Base-by-base conservation (phyloP, 2,797 vertebrate genomes). In the Pygocentrus nattereri region DNA sequence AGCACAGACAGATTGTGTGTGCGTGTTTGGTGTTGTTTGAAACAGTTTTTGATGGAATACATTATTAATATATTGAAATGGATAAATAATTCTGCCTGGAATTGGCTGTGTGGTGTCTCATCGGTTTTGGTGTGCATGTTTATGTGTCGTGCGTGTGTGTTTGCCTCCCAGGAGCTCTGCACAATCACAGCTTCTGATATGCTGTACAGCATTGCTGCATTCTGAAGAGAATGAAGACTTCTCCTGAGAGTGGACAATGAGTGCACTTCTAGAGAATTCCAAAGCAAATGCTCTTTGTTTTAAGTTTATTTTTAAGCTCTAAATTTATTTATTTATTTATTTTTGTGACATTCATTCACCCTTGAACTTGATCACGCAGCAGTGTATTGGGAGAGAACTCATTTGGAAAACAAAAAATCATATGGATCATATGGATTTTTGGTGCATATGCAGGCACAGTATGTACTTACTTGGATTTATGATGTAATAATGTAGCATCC, bases 41-140 rank as follows among this genome's bases (percentile, higher is more conserved):
- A 92, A 89, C 78, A 75, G 72, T 76, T 90, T 89, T 87, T 89
- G 80, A 90, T 89, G 85, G 72, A 85, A 91, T 87, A 84, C 75
- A 88, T 90, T 91, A 90, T 93, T 91, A 90, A 89, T 92, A 85
- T 90, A 80, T 84, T 76, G 73, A 89, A 91, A 89, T 88, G 68
- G 84, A 88, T 87, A 80, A 89, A 93, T 90, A 90, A 89, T 83
- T 89, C 86, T 83, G 86, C 68, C 86, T 80, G 86, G 80, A 85
- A 86, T 88, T 87, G 87, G 78, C 79, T 88, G 84, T 78, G 75
- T 80, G 80, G 61, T 59, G 80, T 80, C 82, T 92, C 85, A 88
- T 87, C 87, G 81, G 77, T 87, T 90, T 84, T 78, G 70, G 54
- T 10, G 58, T 18, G 34, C 5, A 11, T 86, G 82, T 82, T 84